Base-by-base conservation (phyloP, 2,888 invertebrate species). In the Rhagonycha fulva region DNA sequence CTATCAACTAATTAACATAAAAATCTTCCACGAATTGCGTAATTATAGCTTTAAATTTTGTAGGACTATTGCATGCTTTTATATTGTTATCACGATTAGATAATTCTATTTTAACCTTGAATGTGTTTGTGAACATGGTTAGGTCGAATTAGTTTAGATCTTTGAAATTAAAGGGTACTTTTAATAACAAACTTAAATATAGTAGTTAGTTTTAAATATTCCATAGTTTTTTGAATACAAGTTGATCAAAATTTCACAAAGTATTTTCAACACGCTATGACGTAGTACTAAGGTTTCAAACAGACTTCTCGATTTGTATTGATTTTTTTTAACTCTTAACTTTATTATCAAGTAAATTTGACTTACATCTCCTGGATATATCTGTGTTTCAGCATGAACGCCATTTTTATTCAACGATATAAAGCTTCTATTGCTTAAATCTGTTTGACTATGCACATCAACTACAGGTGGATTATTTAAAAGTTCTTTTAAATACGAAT, bases 341-440 rank as follows among this genome's bases (percentile, higher is more conserved):
- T 26, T 26, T 14, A 47, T 47, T 47, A 9, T 61, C 19, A 26
- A 68, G 26, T n/a, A 26, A 14, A 61, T 73, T 47, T n/a, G 2
- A 87, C 92, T 91, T 88, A 93, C 95, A 86, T 98, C 98, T 73
- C 96, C 97, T 2, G 96, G 95, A 83, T 93, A 92, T 80, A 98
- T 96, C 89, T 98, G 97, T 63, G 98, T 98, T 84, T 78, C 80
- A 61, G 78, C 81, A 88, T 97, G 96, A 71, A 93, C 90, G 26
- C 97, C 97, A 78, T 92, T 92, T 88, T 94, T 95, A 76, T 93
- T 93, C 9, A 96, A 96, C 71, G 95, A 94, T 23, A 93, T 91
- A 5, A 96, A 96, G 82, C 95, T 91, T 87, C 97, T 96, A 78
- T 94, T 88, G 89, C 95, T 95, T 82, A 95, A 91, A 88, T 98